These are phyloP conservation scores for Suillia variegata DNA, from an alignment of 2,888 invertebrate species.

Conservation along the genomic window DNA sequence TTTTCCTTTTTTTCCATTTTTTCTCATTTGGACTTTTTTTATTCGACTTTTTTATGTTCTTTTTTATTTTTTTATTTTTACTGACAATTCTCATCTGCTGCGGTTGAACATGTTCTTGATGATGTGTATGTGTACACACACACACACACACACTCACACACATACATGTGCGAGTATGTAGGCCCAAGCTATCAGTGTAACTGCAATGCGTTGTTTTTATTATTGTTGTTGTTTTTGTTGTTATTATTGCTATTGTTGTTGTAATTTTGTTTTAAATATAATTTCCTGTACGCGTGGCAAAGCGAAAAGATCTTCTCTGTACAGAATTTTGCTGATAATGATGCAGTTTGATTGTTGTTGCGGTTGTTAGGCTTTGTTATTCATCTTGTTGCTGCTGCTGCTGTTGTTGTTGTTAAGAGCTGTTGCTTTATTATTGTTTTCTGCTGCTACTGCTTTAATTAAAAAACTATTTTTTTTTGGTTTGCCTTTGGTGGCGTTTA, in stretches of 20 bases:
- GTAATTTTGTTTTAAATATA: conserved; percentile 33
- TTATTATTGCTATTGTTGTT: conserved; percentile 12
- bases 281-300: conserved; percentile 52
- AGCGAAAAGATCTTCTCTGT: conserved; percentile 25
- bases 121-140: not conserved
- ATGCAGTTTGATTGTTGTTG: conserved; percentile 4
- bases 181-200: not conserved
- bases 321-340: conserved; percentile 12
- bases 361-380: not conserved
- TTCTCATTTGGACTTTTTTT: no score
- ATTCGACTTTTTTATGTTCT: no score
- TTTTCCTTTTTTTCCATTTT: not conserved
- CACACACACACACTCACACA: not conserved
- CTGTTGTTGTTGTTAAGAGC: not conserved
- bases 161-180: conserved; percentile 16
- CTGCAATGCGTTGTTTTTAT: conserved; percentile 16
- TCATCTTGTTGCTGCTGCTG: not conserved
- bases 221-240: no score
- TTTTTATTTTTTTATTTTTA: conserved; percentile 1
- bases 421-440: no score
- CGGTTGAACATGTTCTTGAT: not conserved
- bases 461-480: no score
- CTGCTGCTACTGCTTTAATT: no score
- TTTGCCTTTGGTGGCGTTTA: no score
- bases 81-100: conserved; percentile 13